Conservation (phyloP, 2,797 vertebrate genomes). For the Malacoctenus gilli region DNA sequence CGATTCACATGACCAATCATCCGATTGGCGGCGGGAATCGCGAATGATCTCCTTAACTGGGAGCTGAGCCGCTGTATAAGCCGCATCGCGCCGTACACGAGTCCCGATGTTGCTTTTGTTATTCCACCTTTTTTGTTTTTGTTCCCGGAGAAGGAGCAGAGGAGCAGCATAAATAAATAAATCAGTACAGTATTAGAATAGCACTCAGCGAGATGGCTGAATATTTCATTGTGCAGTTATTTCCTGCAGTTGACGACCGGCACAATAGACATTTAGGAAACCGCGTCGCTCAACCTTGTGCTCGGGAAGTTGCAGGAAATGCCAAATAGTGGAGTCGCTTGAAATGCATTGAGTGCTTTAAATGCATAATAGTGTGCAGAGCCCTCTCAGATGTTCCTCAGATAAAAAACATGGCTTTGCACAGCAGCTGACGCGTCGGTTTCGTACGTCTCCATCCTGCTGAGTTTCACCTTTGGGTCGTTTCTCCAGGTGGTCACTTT, state of each 20-base stretch:
- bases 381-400: no score
- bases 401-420: no score
- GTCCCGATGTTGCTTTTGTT: conserved; percentile 45
- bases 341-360: conserved; percentile 14
- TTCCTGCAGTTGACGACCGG: conserved; percentile 50
- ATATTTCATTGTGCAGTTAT: conserved; percentile 71
- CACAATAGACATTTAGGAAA: conserved; percentile 40
- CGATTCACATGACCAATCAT: not conserved
- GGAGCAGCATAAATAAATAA: conserved; percentile 69
- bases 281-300: conserved; percentile 8
- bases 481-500: conserved; percentile 22
- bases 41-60: conserved; percentile 7
- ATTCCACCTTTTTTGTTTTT: conserved; percentile 40
- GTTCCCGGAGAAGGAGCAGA: conserved; percentile 41
- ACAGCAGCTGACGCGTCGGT: conserved; percentile 2
- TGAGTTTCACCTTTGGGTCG: conserved; percentile 29
- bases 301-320: not conserved
- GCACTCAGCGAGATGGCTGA: conserved; percentile 63
- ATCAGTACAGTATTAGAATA: conserved; percentile 62
- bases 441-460: conserved; percentile 34
- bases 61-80: conserved; percentile 8
- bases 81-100: conserved; percentile 16
- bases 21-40: conserved; percentile 21
- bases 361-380: no score
- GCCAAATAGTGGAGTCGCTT: not conserved